Conservation (phyloP, 1,140 invertebrate genomes). For the Pseudomyrmex gracilis region DNA sequence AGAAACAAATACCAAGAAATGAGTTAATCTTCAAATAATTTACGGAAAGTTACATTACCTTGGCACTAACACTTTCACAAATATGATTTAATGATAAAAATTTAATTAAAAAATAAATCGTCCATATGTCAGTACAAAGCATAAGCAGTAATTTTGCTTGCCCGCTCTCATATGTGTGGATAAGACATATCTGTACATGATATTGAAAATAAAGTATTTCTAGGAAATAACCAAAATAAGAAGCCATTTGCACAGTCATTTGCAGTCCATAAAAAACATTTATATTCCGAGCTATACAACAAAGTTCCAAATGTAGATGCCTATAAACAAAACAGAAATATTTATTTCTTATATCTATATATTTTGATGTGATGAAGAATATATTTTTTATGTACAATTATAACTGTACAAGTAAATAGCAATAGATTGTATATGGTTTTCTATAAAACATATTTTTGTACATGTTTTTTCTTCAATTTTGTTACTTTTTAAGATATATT, state of each 20-base stretch:
- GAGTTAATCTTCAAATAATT: not conserved
- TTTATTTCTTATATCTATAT: not conserved
- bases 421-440: too few relatives aligned
- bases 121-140: not conserved
- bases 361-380: too few relatives aligned
- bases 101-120: not conserved
- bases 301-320: constrained; percentile 34
- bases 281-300: too few relatives aligned
- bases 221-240: not conserved
- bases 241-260: constrained; percentile 1
- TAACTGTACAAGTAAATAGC: too few relatives aligned
- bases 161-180: not conserved
- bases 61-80: constrained; percentile 16
- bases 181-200: not conserved
- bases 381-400: too few relatives aligned
- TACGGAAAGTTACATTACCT: constrained; percentile 5
- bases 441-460: too few relatives aligned
- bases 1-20: too few relatives aligned
- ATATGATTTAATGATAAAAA: constrained; percentile 17
- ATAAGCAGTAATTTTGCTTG: not conserved
- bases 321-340: constrained; percentile 19
- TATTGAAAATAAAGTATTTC: not conserved
- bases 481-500: too few relatives aligned
- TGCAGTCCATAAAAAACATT: constrained; percentile 18
- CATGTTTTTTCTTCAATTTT: too few relatives aligned